Evolutionary conservation across 2,888 invertebrate species (phyloP), one percentile per base, ranked within the genome.

Genomic region (Oscheius sp.): DNA sequence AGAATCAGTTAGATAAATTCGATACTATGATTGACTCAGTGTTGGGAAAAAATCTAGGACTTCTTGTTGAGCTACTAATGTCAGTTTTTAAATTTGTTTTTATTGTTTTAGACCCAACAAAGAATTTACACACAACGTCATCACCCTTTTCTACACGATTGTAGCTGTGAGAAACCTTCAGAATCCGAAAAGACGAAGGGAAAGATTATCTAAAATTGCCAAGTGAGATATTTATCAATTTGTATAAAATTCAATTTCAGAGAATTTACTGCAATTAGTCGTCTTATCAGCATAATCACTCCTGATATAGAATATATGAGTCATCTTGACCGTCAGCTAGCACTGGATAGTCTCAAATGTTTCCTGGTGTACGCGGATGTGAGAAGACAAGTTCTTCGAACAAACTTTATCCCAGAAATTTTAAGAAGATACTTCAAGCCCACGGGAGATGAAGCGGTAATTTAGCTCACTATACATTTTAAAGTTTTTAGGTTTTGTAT

Each of bases 291-390:
- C 6, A 54, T 54, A 8, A 36, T 54, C 20, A 20, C n/a, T n/a
- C 54, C 54, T 12, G 30, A 32, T 20, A n/a, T 33, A n/a, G 54
- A 54, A n/a, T 54, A 54, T n/a, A 32, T 54, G 33, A 54, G 36
- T 33, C 32, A 33, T 20, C 14, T 54, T 32, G 54, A 54, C n/a
- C 32, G 54, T 2, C 54, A 54, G 36, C 33, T 54, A 36, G 32
- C 54, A 3, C 32, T 54, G n/a, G 54, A 54, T 9, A 20, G 14
- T 9, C n/a, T 54, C 6, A 9, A 20, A 2, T 9, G 17, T 33
- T 33, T 54, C 5, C 3, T 33, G 33, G 4, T n/a, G 3, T 8
- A 17, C 8, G 22, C 32, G n/a, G 33, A n/a, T 12, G n/a, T 17
- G 2, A 32, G n/a, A 32, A n/a, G 36, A 12, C n/a, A 33, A 20